Conservation (phyloP, 1,140 invertebrate genomes). For the Dufourea novaeangliae region DNA sequence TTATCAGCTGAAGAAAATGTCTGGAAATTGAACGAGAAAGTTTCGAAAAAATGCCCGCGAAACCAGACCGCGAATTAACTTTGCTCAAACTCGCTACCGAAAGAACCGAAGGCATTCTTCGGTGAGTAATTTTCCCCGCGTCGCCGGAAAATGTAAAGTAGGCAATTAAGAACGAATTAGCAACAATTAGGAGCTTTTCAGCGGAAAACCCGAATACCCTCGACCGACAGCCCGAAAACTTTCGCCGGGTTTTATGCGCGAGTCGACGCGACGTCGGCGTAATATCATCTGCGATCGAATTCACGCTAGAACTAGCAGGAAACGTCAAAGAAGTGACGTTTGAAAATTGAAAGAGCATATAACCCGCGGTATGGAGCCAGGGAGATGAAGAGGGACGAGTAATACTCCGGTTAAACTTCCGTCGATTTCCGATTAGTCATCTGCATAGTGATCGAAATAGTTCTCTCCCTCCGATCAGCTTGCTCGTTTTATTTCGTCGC, state of each 20-base stretch:
- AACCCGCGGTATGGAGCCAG: too few species aligned
- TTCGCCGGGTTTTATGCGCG: not conserved
- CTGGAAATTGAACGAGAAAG: not conserved
- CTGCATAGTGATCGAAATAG: slow-evolving; percentile 20
- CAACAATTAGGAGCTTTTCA: slow-evolving; percentile 47
- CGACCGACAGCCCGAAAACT: not conserved
- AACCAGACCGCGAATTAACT: slow-evolving; percentile 46
- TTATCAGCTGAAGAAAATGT: not conserved
- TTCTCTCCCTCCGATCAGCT: not conserved
- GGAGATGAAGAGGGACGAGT: too few species aligned
- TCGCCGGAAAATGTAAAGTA: slow-evolving; percentile 33
- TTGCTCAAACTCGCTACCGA: not conserved
- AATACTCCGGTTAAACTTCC: slow-evolving; percentile 23
- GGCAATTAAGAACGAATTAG: slow-evolving; percentile 57
- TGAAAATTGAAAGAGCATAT: slow-evolving; percentile 31
- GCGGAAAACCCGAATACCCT: slow-evolving; percentile 6
- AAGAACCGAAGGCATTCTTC: not conserved
- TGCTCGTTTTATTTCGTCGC: not conserved
- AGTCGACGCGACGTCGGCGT: not conserved
- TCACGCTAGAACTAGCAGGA: not conserved
- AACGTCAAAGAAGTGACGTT: slow-evolving; percentile 25
- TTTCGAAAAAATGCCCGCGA: not conserved
- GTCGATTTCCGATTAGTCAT: slow-evolving; percentile 31
- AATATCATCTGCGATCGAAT: slow-evolving; percentile 34
- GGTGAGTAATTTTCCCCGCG: not conserved